Percentiles rank a stretch among this genome's conserved stretches.
Evolutionary conservation across 1,140 invertebrate genomes (phyloP).

Genomic region (Brachionus plicatilis): DNA sequence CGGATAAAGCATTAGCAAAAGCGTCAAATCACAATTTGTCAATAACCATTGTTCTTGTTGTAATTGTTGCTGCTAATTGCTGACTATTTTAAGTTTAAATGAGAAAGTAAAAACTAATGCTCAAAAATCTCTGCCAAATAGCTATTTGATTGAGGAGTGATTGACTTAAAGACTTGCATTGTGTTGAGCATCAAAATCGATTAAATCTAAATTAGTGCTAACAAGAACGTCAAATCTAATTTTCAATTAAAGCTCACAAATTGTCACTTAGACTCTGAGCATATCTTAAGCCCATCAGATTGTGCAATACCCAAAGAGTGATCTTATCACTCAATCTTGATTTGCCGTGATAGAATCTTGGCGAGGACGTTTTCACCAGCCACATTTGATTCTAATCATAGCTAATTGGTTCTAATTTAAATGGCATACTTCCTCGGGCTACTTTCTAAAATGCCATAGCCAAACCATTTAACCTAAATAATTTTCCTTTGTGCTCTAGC

Average conservation of each 20-base stretch:
- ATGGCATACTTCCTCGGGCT: not conserved
- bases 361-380: not conserved
- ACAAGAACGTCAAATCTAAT: not conserved
- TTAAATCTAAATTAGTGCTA: not conserved
- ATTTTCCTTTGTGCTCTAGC: not conserved
- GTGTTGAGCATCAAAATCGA: constrained; percentile 17
- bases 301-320: not conserved
- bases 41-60: not conserved
- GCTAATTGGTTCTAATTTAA: constrained; percentile 15
- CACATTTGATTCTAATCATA: constrained; percentile 4
- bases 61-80: not conserved
- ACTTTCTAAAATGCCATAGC: not conserved
- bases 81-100: not conserved
- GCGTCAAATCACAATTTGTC: not conserved
- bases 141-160: constrained; percentile 10
- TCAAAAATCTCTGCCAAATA: not conserved
- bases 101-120: not conserved
- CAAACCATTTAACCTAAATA: not conserved
- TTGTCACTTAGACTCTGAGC: not conserved
- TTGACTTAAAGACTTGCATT: not conserved
- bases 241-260: not conserved
- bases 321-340: not conserved
- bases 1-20: not conserved
- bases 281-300: not conserved
- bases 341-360: not conserved